A percentile compares a stretch with the other conserved stretches of the same genome.
Evolutionary conservation across 1,140 invertebrate genomes (phyloP).

Genomic region (Drosophila leontia): DNA sequence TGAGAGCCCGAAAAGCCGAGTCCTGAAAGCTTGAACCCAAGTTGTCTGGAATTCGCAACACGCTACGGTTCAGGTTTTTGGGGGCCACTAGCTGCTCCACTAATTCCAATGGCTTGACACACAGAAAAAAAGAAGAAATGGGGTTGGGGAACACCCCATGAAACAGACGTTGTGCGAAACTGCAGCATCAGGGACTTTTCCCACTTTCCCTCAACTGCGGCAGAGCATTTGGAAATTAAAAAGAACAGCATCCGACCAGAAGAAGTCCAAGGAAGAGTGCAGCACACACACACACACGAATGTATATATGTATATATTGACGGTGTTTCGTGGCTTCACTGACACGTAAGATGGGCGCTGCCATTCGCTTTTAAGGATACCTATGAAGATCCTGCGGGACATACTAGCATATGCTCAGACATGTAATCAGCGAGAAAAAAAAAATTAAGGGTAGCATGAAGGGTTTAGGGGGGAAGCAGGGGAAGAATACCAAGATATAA

Average conservation of each 20-base stretch:
- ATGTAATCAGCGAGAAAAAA: slow-evolving; percentile 2
- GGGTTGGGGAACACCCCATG: not conserved
- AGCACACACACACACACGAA: not conserved
- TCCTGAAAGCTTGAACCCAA: slow-evolving; percentile 4
- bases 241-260: slow-evolving; percentile 27
- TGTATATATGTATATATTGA: slow-evolving; percentile 6
- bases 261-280: slow-evolving; percentile 26
- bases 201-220: slow-evolving; percentile 28
- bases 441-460: not conserved
- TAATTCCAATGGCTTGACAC: slow-evolving; percentile 51
- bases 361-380: slow-evolving; percentile 3
- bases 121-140: not conserved
- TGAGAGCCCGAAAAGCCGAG: slow-evolving; percentile 4
- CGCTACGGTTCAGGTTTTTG: slow-evolving; percentile 1
- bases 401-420: slow-evolving; percentile 1
- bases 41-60: not conserved
- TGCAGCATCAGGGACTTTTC: slow-evolving; percentile 56
- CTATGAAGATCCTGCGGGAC: slow-evolving; percentile 3
- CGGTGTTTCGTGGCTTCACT: slow-evolving; percentile 11
- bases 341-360: slow-evolving; percentile 20
- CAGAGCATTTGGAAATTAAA: slow-evolving; percentile 77
- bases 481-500: not conserved
- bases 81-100: slow-evolving; percentile 24
- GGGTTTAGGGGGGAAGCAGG: not conserved
- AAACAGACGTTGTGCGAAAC: slow-evolving; percentile 39